These are phyloP conservation scores for Chymomyza fuscimana DNA, from an alignment of 2,888 invertebrate species.

Conservation along the genomic window DNA sequence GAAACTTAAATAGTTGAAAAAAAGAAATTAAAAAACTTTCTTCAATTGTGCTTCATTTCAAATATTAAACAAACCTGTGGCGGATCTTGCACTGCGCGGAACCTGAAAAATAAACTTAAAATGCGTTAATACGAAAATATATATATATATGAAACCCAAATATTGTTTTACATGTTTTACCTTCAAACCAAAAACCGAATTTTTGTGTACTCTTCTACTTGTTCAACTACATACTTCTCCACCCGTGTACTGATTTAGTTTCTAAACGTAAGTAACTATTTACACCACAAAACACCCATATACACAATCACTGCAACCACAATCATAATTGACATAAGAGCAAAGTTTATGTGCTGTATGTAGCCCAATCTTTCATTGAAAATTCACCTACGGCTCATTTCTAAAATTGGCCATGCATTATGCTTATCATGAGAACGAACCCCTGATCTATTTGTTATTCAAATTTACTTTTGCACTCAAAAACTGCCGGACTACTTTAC, in stretches of 20 bases:
- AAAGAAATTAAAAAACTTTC: slow-evolving; percentile 51
- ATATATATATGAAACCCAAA: background rate
- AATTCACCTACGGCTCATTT: background rate
- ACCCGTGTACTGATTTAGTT: slow-evolving; percentile 64
- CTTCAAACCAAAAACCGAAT: slow-evolving; percentile 7
- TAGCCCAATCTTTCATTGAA: background rate
- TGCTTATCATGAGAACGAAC: too few species aligned
- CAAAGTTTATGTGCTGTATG: background rate
- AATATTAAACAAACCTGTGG: slow-evolving; percentile 53
- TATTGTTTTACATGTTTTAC: background rate
- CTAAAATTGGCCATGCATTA: too few species aligned
- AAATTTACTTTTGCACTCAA: too few species aligned
- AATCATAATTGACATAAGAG: background rate
- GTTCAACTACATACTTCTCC: slow-evolving; percentile 30
- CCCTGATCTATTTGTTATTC: too few species aligned
- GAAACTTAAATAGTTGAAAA: background rate
- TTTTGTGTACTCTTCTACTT: slow-evolving; percentile 5
- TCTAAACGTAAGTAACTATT: slow-evolving; percentile 66
- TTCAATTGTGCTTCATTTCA: slow-evolving; percentile 61
- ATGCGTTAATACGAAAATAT: background rate
- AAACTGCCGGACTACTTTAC: too few species aligned
- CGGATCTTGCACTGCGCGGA: slow-evolving; percentile 63
- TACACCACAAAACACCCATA: slow-evolving; percentile 35
- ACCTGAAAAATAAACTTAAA: slow-evolving; percentile 31
- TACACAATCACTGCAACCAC: background rate